Evolutionary conservation across 2,888 invertebrate species (phyloP).

Genomic region (Tillus elongatus): DNA sequence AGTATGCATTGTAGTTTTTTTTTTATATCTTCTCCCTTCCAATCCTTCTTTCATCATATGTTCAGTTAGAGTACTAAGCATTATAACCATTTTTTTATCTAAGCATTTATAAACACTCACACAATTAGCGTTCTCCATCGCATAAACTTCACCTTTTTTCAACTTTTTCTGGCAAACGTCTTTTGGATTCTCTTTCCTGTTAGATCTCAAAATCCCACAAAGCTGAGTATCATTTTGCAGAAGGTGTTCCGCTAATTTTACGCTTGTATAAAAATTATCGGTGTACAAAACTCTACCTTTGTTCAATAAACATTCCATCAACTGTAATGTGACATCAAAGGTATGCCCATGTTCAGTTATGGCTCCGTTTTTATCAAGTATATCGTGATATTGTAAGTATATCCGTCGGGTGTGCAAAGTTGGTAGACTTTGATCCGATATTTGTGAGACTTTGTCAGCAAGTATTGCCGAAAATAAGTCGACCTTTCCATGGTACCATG

Average conservation of each 20-base stretch:
- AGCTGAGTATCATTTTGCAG: constrained; percentile 6
- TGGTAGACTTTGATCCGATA: constrained; percentile 5
- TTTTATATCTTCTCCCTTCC: constrained; percentile 3
- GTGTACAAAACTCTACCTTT: constrained; percentile 11
- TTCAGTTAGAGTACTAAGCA: not conserved
- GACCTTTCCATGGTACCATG: constrained; percentile 4
- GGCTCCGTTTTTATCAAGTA: not conserved
- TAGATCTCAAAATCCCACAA: constrained; percentile 8
- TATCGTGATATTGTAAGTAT: constrained; percentile 4
- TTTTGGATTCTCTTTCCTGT: constrained; percentile 7
- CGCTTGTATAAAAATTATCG: constrained; percentile 16
- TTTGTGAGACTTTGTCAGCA: constrained; percentile 5
- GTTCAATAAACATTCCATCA: constrained; percentile 3
- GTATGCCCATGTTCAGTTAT: not conserved
- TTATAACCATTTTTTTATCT: constrained; percentile 7
- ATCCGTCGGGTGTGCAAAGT: constrained; percentile 1
- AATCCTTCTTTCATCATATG: too few relatives aligned
- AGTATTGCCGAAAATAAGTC: constrained; percentile 6
- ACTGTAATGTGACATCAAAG: constrained; percentile 5
- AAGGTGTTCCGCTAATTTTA: constrained; percentile 6
- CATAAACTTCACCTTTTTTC: constrained; percentile 4
- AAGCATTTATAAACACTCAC: constrained; percentile 2
- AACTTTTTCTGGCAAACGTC: not conserved
- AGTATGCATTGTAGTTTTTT: not conserved
- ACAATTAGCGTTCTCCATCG: not conserved